phyloP scores from a whole-genome alignment of 2,888 invertebrate species.

The Parnassius orleans region DNA sequence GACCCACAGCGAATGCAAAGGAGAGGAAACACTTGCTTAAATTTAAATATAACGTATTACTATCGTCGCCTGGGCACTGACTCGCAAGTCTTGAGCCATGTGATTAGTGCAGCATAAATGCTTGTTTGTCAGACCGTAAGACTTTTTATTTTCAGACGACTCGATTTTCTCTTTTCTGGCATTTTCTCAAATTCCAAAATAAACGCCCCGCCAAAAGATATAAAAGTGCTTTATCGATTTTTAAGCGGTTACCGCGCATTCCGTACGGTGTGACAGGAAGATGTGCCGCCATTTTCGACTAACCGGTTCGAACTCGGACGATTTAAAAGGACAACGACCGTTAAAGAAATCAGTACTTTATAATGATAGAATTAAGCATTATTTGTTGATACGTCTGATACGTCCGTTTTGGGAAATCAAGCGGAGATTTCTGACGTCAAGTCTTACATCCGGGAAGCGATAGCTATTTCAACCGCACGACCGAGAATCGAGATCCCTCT shows the following conservation, averaged over 20 bases:
- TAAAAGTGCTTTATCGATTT: slow-evolving; percentile 17
- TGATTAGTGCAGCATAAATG: background rate
- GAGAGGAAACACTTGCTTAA: background rate
- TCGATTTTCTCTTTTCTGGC: slow-evolving; percentile 18
- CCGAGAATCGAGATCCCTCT: slow-evolving; percentile 33
- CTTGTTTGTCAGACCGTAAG: slow-evolving; percentile 4
- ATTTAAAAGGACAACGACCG: slow-evolving; percentile 10
- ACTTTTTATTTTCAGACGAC: slow-evolving; percentile 10
- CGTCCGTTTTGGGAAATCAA: slow-evolving; percentile 53
- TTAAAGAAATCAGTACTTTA: slow-evolving; percentile 43
- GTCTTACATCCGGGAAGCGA: slow-evolving; percentile 72
- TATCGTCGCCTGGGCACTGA: background rate
- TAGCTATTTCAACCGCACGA: slow-evolving; percentile 60
- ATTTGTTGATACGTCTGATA: slow-evolving; percentile 42
- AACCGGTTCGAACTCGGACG: slow-evolving; percentile 9
- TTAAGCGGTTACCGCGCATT: slow-evolving; percentile 14
- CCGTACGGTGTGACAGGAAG: slow-evolving; percentile 11
- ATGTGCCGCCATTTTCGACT: slow-evolving; percentile 11
- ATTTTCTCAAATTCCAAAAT: slow-evolving; percentile 21
- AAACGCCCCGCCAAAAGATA: slow-evolving; percentile 4
- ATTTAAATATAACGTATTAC: background rate
- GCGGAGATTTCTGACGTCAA: slow-evolving; percentile 69
- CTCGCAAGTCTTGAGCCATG: background rate
- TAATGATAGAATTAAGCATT: slow-evolving; percentile 41
- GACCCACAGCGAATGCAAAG: too few relatives aligned